Base-by-base conservation (phyloP, 23 tunicate species). In the Trididemnum clinides region DNA sequence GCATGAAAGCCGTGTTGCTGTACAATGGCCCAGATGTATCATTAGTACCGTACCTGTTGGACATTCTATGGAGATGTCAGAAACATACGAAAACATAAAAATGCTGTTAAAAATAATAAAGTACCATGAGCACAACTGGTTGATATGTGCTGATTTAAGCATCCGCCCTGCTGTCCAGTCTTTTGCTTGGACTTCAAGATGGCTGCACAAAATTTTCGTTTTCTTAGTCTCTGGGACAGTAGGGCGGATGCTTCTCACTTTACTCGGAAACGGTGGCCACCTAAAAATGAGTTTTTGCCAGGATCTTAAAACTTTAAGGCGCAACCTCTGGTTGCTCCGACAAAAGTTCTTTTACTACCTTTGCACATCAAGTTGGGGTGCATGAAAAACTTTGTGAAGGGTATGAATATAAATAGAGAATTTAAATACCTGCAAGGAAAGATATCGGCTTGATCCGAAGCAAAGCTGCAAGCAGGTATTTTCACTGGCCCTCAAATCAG, bases 331-430 rank as follows among this genome's bases (percentile, higher is more conserved):
- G 84, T 79, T 51, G 64, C 6, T 79, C 64, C 71, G 27, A 36
- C n/a, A 0, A 58, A 54, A 18, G 71, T 51, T 29, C 70, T 54
- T 38, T 54, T 79, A 51, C 70, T 71, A 54, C 84, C 36, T 18
- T 1, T 44, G 23, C 84, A 79, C 0, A 79, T 79, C 51, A 79
- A 0, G 84, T 27, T 73, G 26, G 80, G 80, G 57, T 73, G 54
- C 57, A 73, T 39, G 54, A 73, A 73, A 79, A 79, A 51, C 39
- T 79, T 79, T 44, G 84, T 79, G 36, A 79, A 79, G 29, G 70
- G 37, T 31, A 38, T 73, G 80, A 71, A 54, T 39, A 33, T 18
- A 54, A 44, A 6, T 15, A 20, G 28, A 0, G 84, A 71, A 51
- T 79, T 51, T 79, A 28, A 23, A 36, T 79, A 79, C 27, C 64